These are phyloP conservation scores for Junco hyemalis DNA, from an alignment of 2,113 vertebrate genomes.

Conservation along the genomic window DNA sequence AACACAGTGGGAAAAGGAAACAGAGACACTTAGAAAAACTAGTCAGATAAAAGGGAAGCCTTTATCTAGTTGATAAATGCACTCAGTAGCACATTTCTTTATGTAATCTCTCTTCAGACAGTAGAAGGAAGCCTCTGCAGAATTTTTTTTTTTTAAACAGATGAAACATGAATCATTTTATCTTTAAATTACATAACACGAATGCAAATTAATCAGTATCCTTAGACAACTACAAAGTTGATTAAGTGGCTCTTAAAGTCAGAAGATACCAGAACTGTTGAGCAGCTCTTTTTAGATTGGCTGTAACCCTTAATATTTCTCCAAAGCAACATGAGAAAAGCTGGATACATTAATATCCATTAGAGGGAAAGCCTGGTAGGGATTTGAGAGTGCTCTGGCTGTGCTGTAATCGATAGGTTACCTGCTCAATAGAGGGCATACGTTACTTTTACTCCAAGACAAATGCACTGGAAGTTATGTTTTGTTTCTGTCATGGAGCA, in stretches of 20 bases:
- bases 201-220: constrained; percentile 3
- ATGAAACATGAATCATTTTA: neutral
- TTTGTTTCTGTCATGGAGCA: neutral
- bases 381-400: neutral
- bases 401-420: constrained; percentile 14
- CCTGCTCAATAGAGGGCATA: neutral
- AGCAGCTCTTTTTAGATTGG: neutral
- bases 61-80: neutral
- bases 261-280: neutral
- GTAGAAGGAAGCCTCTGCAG: neutral
- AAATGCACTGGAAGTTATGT: neutral
- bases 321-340: neutral
- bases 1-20: neutral
- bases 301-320: neutral
- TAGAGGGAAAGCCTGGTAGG: neutral
- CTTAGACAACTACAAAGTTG: neutral
- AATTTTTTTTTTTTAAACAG: neutral
- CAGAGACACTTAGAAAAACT: neutral
- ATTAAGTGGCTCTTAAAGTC: neutral
- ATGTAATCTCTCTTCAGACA: neutral
- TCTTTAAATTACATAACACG: neutral
- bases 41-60: neutral
- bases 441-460: neutral
- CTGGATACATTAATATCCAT: neutral
- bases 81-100: neutral